Evolutionary conservation across 2,888 invertebrate species (phyloP).

Genomic region (Liopterus haemorrhoidalis): DNA sequence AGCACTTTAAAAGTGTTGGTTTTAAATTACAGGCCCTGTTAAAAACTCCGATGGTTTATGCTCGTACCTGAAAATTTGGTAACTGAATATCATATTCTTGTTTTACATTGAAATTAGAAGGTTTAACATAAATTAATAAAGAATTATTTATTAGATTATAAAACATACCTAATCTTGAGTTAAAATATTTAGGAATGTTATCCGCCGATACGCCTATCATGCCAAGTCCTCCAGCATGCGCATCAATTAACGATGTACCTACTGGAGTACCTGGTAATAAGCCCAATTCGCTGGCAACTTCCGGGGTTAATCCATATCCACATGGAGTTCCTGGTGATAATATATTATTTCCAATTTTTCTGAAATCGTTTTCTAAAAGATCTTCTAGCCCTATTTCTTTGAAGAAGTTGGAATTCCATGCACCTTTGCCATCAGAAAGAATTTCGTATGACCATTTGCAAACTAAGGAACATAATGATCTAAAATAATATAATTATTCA

Average conservation of each 20-base stretch:
- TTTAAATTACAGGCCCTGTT: too few relatives aligned
- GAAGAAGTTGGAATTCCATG: slow-evolving; percentile 74
- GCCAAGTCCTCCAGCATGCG: slow-evolving; percentile 89
- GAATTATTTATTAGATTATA: too few relatives aligned
- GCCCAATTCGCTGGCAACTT: slow-evolving; percentile 64
- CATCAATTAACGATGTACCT: slow-evolving; percentile 87
- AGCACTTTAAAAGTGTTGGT: too few relatives aligned
- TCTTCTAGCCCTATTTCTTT: slow-evolving; percentile 68
- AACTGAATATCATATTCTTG: too few relatives aligned
- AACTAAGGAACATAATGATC: slow-evolving; percentile 85
- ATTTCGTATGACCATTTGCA: slow-evolving; percentile 93
- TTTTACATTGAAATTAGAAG: too few relatives aligned
- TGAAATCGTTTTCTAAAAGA: slow-evolving; percentile 59
- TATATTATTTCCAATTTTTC: slow-evolving; percentile 62
- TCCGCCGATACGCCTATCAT: slow-evolving; percentile 65
- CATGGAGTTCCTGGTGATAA: slow-evolving; percentile 67
- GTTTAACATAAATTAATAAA: too few relatives aligned
- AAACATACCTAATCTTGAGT: slow-evolving; percentile 49
- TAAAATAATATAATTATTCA: slow-evolving; percentile 37
- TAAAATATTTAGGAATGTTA: slow-evolving; percentile 44
- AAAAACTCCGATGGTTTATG: too few relatives aligned
- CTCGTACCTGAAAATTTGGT: too few relatives aligned
- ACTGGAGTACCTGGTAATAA: slow-evolving; percentile 70
- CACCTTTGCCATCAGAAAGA: slow-evolving; percentile 49
- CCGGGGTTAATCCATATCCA: slow-evolving; percentile 56